These are phyloP conservation scores for Nomada flava DNA, from an alignment of 2,888 invertebrate species.

Conservation along the genomic window DNA sequence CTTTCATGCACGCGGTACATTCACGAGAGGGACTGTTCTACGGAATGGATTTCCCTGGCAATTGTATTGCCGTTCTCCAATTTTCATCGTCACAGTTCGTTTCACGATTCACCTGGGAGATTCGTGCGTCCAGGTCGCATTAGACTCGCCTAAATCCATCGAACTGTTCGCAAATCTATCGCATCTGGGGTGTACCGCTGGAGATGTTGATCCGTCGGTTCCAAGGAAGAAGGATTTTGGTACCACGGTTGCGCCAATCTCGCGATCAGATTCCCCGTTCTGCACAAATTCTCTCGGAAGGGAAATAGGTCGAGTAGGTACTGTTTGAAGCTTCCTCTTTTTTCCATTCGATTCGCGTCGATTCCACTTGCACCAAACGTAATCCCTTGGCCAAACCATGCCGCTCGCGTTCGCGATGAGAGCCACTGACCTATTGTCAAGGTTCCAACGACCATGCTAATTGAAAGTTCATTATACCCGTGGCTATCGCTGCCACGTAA, in stretches of 20 bases:
- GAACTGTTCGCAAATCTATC: not conserved
- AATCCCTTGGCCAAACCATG: not conserved
- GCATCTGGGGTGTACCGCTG: not conserved
- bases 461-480: conserved; percentile 59
- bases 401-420: conserved; percentile 47
- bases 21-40: no score
- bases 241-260: not conserved
- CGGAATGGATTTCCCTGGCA: no score
- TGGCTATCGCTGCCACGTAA: conserved; percentile 24
- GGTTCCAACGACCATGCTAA: conserved; percentile 65
- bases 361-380: conserved; percentile 3
- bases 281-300: not conserved
- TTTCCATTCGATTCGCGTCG: conserved; percentile 27
- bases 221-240: not conserved
- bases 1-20: not conserved
- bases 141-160: not conserved
- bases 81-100: not conserved
- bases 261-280: not conserved
- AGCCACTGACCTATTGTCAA: conserved; percentile 73
- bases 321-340: conserved; percentile 1
- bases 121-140: not conserved
- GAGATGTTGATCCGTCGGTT: not conserved
- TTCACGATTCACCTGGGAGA: not conserved
- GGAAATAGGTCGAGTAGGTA: conserved; percentile 20
- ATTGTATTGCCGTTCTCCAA: no score